phyloP scores from a whole-genome alignment of 2,113 vertebrate species.

The Sander vitreus region DNA sequence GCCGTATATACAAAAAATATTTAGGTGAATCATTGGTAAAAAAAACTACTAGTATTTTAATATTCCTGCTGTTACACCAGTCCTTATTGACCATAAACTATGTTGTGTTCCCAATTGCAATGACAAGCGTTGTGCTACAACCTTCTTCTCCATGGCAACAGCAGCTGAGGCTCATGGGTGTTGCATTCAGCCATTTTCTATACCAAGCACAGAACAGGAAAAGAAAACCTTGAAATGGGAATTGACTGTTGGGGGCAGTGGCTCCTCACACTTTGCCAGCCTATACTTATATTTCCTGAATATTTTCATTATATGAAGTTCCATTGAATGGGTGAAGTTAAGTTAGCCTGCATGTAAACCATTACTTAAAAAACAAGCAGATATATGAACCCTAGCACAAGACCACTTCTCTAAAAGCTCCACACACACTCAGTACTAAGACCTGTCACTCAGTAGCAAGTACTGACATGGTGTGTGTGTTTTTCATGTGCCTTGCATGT shows the following conservation, averaged over 20 bases:
- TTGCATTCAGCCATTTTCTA: background rate
- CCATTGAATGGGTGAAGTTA: background rate
- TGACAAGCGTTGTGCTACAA: no score
- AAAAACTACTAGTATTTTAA: no score
- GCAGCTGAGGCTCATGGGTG: background rate
- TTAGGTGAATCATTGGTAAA: no score
- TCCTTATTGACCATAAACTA: no score
- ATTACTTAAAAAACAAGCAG: background rate
- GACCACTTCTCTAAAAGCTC: background rate
- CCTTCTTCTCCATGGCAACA: background rate
- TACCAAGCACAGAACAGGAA: no score
- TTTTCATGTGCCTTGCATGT: background rate
- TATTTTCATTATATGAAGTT: background rate
- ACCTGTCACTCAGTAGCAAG: background rate
- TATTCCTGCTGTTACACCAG: no score
- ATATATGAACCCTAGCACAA: background rate
- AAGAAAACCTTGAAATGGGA: background rate
- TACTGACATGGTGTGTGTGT: background rate
- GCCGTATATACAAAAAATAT: no score
- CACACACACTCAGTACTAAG: background rate
- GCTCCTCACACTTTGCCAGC: no score
- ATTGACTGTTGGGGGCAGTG: background rate
- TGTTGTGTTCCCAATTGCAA: no score
- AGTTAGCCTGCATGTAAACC: background rate
- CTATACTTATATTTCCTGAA: no score